Conservation (phyloP, 2,113 vertebrate genomes). For the Suncus etruscus region DNA sequence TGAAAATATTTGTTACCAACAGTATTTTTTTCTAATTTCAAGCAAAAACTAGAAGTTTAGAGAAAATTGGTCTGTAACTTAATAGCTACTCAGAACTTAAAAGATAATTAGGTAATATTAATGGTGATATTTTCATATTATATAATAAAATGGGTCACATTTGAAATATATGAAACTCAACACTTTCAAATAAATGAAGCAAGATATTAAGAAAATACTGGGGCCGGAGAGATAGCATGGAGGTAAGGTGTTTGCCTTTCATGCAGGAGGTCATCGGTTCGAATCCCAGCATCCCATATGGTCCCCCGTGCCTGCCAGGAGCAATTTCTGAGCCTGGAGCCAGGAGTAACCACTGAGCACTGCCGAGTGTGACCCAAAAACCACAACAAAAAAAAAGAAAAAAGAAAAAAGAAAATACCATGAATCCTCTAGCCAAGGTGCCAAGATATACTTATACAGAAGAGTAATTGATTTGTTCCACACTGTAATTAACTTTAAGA, state of each 20-base stretch:
- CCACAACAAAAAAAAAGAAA: too few species aligned
- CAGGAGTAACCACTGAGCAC: too few species aligned
- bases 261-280: too few species aligned
- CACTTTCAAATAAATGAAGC: constrained; percentile 19
- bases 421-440: constrained; percentile 32
- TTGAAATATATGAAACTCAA: constrained; percentile 10
- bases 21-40: constrained; percentile 39
- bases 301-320: too few species aligned
- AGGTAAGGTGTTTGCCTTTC: too few species aligned
- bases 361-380: too few species aligned
- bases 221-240: too few species aligned
- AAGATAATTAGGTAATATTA: constrained; percentile 4
- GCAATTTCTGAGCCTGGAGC: too few species aligned
- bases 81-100: neutral
- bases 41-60: constrained; percentile 54
- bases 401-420: too few species aligned
- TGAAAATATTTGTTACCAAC: neutral
- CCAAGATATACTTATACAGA: constrained; percentile 14
- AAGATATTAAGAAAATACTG: neutral
- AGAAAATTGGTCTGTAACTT: constrained; percentile 21
- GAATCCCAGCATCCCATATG: too few species aligned
- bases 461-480: constrained; percentile 16
- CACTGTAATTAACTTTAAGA: constrained; percentile 47
- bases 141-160: constrained; percentile 19
- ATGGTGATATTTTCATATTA: neutral